Evolutionary conservation across 2,113 vertebrate species (phyloP), one percentile per base, ranked within the genome.

Genomic region (Larimichthys polyactis): DNA sequence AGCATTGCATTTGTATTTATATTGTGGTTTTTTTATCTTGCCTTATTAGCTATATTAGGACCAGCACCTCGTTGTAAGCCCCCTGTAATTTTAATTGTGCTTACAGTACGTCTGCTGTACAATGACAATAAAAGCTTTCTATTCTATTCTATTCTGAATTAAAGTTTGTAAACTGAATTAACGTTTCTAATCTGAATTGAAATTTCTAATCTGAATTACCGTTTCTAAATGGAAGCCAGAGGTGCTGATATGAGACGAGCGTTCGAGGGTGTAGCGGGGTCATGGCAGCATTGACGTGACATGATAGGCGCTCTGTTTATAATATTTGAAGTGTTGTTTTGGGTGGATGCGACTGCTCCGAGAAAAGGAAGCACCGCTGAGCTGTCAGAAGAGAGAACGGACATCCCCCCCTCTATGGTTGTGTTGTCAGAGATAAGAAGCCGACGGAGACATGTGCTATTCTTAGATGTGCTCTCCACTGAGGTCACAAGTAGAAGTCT

Each of bases 401-500:
- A 83, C 71, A 52, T 64, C 60, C 71, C 78, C 7, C 7, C 65
- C 72, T 67, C 79, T 65, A 69, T 14, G 76, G 19, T 82, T 86
- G 75, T 92, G 90, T 78, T 92, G 65, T 80, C 63, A 62, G 59
- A 91, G 94, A 94, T 94, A 94, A 93, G 90, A 48, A 83, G 58
- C 54, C 74, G 15, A 51, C 71, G 67, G 83, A 3, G 67, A 82
- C 81, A 52, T 24, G 51, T 32, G 81, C 91, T 93, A 94, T 93
- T 91, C 87, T 91, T 91, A 87, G 94, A 87, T 32, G 12, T 22
- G 80, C 71, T 89, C 75, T 75, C 84, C 82, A 67, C 82, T 4
- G 24, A 75, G 71, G 69, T 65, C 65, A 83, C 81, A 84, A 2
- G 63, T 40, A 52, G 22, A 63, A 36, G 82, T 71, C 69, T 77